Conservation (phyloP, 2,797 vertebrate genomes). For the Astyanax mexicanus region DNA sequence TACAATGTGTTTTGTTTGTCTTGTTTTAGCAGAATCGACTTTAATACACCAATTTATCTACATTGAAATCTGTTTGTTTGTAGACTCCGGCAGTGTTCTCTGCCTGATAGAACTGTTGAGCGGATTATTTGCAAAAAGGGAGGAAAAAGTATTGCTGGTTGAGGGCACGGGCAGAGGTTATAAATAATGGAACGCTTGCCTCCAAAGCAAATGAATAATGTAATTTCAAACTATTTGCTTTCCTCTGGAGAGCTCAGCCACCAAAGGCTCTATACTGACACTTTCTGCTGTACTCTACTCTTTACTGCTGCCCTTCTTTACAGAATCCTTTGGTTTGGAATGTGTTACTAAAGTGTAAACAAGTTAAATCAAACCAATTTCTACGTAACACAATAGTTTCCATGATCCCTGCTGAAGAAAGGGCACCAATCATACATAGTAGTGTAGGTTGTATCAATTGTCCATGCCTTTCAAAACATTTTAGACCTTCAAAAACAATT, state of each 20-base stretch:
- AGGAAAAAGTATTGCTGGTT: slow-evolving; percentile 1
- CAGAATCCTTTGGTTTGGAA: neutral
- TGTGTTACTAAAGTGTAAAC: too few species aligned
- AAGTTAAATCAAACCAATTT: too few species aligned
- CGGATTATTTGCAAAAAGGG: slow-evolving; percentile 15
- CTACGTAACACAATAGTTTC: too few species aligned
- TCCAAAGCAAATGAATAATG: slow-evolving; percentile 44
- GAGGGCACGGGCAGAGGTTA: slow-evolving; percentile 4
- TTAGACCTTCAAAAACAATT: too few species aligned
- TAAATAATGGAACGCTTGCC: slow-evolving; percentile 36
- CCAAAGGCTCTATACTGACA: neutral
- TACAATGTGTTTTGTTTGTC: too few species aligned
- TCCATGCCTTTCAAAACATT: too few species aligned
- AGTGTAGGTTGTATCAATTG: too few species aligned
- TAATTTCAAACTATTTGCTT: slow-evolving; percentile 36
- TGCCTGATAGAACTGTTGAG: neutral
- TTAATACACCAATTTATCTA: too few species aligned
- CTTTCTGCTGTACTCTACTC: neutral
- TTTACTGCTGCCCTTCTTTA: neutral
- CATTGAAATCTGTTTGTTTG: neutral
- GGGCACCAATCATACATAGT: too few species aligned
- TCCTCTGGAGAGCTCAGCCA: slow-evolving; percentile 18
- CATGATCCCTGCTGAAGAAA: too few species aligned
- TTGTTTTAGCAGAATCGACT: too few species aligned
- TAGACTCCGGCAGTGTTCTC: neutral